These are phyloP conservation scores for Dendrolimus pini DNA, from an alignment of 2,888 invertebrate genomes.

Conservation along the genomic window DNA sequence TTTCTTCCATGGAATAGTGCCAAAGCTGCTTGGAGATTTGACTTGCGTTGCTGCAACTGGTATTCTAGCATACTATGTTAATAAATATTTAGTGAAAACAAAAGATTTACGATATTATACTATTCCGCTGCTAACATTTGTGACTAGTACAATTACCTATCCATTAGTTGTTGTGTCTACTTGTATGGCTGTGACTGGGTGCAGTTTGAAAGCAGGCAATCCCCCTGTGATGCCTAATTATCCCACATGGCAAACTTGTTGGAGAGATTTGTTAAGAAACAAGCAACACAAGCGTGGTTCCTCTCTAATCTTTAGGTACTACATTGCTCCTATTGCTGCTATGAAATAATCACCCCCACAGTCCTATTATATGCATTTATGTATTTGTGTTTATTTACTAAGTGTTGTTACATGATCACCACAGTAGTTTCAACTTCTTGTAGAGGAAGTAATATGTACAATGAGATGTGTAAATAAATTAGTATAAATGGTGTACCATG, in stretches of 20 bases:
- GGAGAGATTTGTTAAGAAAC: constrained; percentile 83
- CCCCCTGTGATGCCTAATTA: constrained; percentile 92
- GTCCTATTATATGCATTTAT: constrained; percentile 56
- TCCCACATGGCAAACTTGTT: constrained; percentile 88
- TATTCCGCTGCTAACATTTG: constrained; percentile 78
- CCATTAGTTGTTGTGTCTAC: constrained; percentile 94
- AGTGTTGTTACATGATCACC: constrained; percentile 71
- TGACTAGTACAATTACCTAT: constrained; percentile 91
- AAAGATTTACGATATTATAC: constrained; percentile 78
- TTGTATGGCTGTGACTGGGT: constrained; percentile 91
- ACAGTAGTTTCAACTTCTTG: constrained; percentile 57
- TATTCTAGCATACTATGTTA: constrained; percentile 84
- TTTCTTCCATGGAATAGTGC: constrained; percentile 91
- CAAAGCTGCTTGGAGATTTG: constrained; percentile 90
- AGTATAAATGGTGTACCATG: constrained; percentile 64
- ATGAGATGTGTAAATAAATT: constrained; percentile 68
- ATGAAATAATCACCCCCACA: constrained; percentile 42
- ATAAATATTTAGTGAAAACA: constrained; percentile 88
- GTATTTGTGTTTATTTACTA: constrained; percentile 63
- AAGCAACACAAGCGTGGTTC: constrained; percentile 92
- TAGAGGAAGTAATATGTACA: constrained; percentile 47
- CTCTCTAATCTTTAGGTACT: constrained; percentile 86
- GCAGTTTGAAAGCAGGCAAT: constrained; percentile 85
- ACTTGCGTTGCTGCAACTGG: constrained; percentile 87
- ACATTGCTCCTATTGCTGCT: constrained; percentile 66